These are phyloP conservation scores for Saimiri boliviensis DNA, from an alignment of 2,113 vertebrate genomes.

Conservation along the genomic window DNA sequence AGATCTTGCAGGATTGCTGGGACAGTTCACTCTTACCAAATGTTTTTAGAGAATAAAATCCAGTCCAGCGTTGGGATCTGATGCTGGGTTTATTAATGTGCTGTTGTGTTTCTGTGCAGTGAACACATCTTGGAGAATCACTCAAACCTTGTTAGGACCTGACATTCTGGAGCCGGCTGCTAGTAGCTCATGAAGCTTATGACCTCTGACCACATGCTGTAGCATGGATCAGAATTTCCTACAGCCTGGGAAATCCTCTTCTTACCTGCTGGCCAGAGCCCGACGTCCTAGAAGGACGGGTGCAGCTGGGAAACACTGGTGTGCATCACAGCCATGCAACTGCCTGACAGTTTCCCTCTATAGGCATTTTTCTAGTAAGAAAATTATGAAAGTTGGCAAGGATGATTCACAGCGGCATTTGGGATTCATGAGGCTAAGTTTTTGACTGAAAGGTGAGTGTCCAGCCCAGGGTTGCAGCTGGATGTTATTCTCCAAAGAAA, in stretches of 20 bases:
- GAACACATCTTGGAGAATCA: background rate
- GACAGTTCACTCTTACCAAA: background rate
- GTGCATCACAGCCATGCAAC: fast-evolving
- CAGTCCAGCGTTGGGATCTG: too few relatives aligned
- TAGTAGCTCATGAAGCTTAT: too few relatives aligned
- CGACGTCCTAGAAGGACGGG: background rate
- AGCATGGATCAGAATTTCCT: background rate
- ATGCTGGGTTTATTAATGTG: fast-evolving
- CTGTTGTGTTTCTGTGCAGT: background rate
- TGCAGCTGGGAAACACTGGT: fast-evolving
- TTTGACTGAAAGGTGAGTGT: background rate
- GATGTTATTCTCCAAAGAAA: too few relatives aligned
- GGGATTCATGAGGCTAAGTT: background rate
- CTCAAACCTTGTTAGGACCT: fast-evolving
- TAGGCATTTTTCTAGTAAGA: background rate
- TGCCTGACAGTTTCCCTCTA: too few relatives aligned
- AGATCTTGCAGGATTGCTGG: too few relatives aligned
- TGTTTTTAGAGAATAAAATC: too few relatives aligned
- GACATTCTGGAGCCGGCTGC: fast-evolving
- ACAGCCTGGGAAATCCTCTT: too few relatives aligned
- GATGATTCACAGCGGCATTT: too few relatives aligned
- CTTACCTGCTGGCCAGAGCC: background rate
- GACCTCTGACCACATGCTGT: background rate
- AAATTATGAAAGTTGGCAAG: fast-evolving
- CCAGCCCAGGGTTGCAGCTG: background rate